phyloP scores from a whole-genome alignment of 2,797 vertebrate species.

The Cossypha caffra region DNA sequence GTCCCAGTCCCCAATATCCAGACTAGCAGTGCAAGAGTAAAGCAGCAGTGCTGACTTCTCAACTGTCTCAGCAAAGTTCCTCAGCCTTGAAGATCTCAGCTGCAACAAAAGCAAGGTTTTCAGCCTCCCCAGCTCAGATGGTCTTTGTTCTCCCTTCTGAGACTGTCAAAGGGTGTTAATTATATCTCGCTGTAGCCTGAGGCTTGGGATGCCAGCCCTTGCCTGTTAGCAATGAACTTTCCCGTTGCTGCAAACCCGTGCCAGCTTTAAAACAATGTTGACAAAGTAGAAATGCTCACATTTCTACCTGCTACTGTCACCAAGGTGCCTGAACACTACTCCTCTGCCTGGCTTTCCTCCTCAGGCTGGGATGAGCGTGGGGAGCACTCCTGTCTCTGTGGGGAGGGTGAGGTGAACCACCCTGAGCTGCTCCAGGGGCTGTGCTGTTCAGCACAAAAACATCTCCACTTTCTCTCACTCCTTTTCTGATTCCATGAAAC shows the following conservation, averaged over 20 bases:
- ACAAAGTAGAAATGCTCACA: background rate
- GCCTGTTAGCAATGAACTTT: background rate
- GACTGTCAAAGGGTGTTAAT: background rate
- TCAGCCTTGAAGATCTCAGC: background rate
- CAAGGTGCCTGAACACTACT: background rate
- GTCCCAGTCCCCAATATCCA: background rate
- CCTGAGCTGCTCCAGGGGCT: background rate
- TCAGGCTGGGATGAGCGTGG: background rate
- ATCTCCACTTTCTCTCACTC: background rate
- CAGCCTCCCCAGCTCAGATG: background rate
- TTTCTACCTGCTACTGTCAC: background rate
- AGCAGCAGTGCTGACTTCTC: background rate
- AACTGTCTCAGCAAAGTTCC: background rate
- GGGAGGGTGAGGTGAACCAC: background rate
- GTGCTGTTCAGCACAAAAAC: background rate
- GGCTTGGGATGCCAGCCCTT: background rate
- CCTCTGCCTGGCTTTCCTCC: background rate
- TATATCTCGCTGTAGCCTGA: background rate
- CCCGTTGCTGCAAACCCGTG: background rate
- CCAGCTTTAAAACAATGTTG: background rate
- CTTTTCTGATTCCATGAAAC: background rate
- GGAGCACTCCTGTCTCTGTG: fast-evolving
- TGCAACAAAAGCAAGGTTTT: background rate
- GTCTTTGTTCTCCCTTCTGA: background rate
- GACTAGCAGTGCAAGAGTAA: background rate